Base-by-base conservation (phyloP, 2,888 invertebrate species). In the Carterocephalus palaemon region DNA sequence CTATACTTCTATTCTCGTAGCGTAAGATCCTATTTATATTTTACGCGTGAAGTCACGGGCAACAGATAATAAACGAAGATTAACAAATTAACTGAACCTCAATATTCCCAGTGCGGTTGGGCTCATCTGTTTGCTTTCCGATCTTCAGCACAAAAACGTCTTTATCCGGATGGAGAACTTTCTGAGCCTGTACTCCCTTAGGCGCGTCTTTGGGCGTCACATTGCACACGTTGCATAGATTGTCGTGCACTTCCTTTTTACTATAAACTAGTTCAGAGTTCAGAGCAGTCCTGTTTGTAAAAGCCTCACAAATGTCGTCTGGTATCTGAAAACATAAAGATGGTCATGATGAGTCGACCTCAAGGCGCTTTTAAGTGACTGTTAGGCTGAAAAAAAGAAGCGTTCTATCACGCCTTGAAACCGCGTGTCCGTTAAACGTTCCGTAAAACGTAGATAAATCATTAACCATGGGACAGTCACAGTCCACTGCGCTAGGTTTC, bases 61-160 rank as follows among this genome's bases (percentile, higher is more conserved):
- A n/a, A n/a, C n/a, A n/a, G n/a, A n/a, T n/a, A n/a, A n/a, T n/a
- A n/a, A n/a, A n/a, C n/a, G n/a, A n/a, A n/a, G n/a, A n/a, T n/a
- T n/a, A n/a, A n/a, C n/a, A n/a, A n/a, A n/a, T n/a, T n/a, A n/a
- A 29, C 16, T 16, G 16, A 46, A 92, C 92, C 75, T 93, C 93
- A 48, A 90, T 90, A 28, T 89, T 89, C 0, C 91, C 91, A 19
- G 92, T 91, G 3, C 85, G 76, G 47, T 84, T 81, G 0, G 84
- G 86, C 54, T 86, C 86, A 32, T 84, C 84, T 0, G 90, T 90
- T 62, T 93, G 93, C 62, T 93, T 93, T 1, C 93, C 94, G 45
- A 94, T 91, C 59, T 92, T 89, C 32, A 93, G 73, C 2, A 93
- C 81, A 53, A 93, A 93, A 0, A 92, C 89, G 56, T 93, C 93